Base-by-base conservation (phyloP, 2,113 vertebrate genomes). In the Scolopax mira region DNA sequence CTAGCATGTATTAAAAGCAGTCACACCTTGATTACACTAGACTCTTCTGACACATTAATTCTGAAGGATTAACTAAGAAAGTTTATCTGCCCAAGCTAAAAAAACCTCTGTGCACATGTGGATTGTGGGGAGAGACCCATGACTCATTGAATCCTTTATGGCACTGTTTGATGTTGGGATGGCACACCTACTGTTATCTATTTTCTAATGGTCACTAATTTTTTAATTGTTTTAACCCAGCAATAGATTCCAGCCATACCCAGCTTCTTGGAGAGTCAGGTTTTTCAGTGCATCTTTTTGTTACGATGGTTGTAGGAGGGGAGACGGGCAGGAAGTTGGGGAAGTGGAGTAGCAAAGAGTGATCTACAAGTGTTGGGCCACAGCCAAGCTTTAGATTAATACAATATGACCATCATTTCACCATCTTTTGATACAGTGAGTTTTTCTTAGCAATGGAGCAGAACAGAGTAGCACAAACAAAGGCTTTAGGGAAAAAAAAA, bases 1-100 rank as follows among this genome's bases (percentile, higher is more conserved):
- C 66, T 41, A 18, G 79, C 21, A 6, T 25, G 46, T 23, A 31
- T 81, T 92, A 84, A 89, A 90, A 94, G 86, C 73, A 81, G 69
- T 77, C 71, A 39, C 78, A 79, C 70, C 80, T 79, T 48, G 93
- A 84, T 74, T 84, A 49, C 69, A 55, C 30, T 30, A 8, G 70
- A 10, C 61, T 75, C 57, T 44, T 35, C 49, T 71, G 75, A 70
- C 82, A 58, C 67, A 16, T 64, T 35, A 2, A 60, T 70, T 33
- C 42, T 60, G 46, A 9, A 52, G 83, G 83, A 33, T 80, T 78
- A 85, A 57, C 65, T 54, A 18, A 19, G 17, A 41, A 49, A 41
- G 39, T 35, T 67, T 69, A 28, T 64, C 72, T 66, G n/a, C 49
- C n/a, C 46, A n/a, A 31, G 54, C 39, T 61, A 8, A 37, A 51